Conservation (phyloP, 2,888 invertebrate genomes). For the Morpho deidamia region DNA sequence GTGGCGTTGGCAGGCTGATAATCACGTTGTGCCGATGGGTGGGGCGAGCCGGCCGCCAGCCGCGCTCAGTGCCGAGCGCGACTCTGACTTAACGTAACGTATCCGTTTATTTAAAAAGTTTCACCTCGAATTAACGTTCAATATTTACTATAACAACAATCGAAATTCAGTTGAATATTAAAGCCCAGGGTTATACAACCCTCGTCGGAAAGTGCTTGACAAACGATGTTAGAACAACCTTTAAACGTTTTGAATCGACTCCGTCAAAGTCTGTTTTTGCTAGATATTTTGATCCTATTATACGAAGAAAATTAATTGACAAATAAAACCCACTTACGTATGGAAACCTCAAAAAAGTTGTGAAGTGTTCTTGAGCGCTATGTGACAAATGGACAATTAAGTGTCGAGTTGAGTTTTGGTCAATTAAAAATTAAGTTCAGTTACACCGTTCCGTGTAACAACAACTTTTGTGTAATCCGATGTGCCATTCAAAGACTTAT, state of each 20-base stretch:
- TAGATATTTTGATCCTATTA: conserved; percentile 66
- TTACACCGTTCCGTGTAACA: conserved; percentile 14
- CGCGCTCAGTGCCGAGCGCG: conserved; percentile 55
- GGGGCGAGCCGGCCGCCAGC: conserved; percentile 55
- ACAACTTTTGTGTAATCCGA: conserved; percentile 23
- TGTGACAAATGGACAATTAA: conserved; percentile 15
- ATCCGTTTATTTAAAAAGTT: conserved; percentile 14
- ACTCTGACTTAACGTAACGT: conserved; percentile 42
- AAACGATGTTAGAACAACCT: conserved; percentile 68
- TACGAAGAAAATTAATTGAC: conserved; percentile 63
- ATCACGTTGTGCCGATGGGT: conserved; percentile 62
- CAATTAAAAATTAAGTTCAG: conserved; percentile 3
- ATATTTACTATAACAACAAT: conserved; percentile 7
- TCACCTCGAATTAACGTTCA: conserved; percentile 12
- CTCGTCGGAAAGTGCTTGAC: conserved; percentile 23
- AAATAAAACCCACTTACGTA: conserved; percentile 2
- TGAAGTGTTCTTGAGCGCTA: conserved; percentile 17
- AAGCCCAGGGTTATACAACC: conserved; percentile 12
- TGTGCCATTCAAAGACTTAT: conserved; percentile 65
- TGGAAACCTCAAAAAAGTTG: conserved; percentile 20
- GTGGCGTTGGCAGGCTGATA: conserved; percentile 62
- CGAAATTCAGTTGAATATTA: conserved; percentile 16
- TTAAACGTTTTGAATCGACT: conserved; percentile 62
- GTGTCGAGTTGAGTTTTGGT: conserved; percentile 15
- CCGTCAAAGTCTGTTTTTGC: conserved; percentile 57